These are phyloP conservation scores for Cephalopterus ornatus DNA, from an alignment of 2,113 vertebrate species.

Conservation along the genomic window DNA sequence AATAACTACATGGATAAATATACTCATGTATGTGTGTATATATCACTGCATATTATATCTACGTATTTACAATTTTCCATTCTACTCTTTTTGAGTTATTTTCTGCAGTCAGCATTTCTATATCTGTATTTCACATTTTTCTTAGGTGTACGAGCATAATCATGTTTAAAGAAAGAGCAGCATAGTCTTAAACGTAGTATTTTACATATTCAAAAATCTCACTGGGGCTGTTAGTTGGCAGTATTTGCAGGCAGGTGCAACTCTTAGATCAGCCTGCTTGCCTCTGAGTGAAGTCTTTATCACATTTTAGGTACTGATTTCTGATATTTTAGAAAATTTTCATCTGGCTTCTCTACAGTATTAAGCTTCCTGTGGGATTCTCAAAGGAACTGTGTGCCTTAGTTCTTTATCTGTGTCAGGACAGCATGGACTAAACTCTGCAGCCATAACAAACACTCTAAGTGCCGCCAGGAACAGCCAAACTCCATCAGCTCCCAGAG, in stretches of 20 bases:
- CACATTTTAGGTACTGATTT: background rate
- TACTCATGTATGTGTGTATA: background rate
- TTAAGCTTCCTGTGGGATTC: background rate
- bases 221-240: background rate
- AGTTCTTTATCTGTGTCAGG: background rate
- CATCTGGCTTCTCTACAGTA: background rate
- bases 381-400: background rate
- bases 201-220: background rate
- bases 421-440: background rate
- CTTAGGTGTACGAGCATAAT: background rate
- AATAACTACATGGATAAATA: background rate
- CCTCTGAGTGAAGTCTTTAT: background rate
- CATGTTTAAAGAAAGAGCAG: background rate
- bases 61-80: background rate
- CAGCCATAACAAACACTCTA: background rate
- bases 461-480: accelerated
- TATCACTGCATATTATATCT: background rate
- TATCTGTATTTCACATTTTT: background rate
- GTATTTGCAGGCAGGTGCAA: background rate
- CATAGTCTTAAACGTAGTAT: background rate
- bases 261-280: background rate
- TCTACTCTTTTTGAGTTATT: background rate
- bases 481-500: background rate
- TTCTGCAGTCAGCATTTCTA: background rate
- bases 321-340: background rate